Percentiles rank a stretch among this genome's conserved stretches.
phyloP scores from a whole-genome alignment of 2,888 invertebrate species.

The Tachina lurida region DNA sequence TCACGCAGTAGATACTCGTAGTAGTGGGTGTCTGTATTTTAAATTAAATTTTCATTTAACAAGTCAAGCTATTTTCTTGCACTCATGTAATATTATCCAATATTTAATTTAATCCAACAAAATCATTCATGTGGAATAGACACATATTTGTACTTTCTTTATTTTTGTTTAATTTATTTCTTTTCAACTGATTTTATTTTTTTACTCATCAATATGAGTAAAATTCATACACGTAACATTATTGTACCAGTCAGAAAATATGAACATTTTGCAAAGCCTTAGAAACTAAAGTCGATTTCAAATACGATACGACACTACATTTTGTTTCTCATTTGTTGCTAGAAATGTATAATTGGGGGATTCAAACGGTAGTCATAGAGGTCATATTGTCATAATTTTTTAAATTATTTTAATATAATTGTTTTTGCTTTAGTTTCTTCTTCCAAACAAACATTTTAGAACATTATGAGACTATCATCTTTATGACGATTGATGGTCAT shows the following conservation, averaged over 20 bases:
- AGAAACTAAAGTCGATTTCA: neutral
- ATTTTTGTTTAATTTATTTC: slow-evolving; percentile 26
- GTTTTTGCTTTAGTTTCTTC: too few species aligned
- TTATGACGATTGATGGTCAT: too few species aligned
- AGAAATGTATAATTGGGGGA: too few species aligned
- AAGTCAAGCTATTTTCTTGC: neutral
- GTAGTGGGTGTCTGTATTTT: slow-evolving; percentile 7
- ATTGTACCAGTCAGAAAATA: neutral
- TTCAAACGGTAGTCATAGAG: too few species aligned
- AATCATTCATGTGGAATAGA: slow-evolving; percentile 58
- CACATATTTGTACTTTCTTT: slow-evolving; percentile 56
- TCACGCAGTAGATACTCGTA: neutral
- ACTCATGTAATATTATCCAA: slow-evolving; percentile 33
- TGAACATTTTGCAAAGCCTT: neutral
- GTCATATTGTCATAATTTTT: too few species aligned
- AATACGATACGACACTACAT: too few species aligned
- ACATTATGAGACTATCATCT: too few species aligned
- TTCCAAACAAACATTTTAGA: too few species aligned
- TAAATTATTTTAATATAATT: too few species aligned
- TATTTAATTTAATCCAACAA: slow-evolving; percentile 23
- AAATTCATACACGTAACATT: neutral
- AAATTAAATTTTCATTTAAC: neutral
- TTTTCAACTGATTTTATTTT: neutral
- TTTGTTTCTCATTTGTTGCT: too few species aligned
- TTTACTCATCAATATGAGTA: neutral